A percentile compares a stretch with the other conserved stretches of the same genome.
phyloP scores from a whole-genome alignment of 1,140 invertebrate genomes.

The Hirudo medicinalis region DNA sequence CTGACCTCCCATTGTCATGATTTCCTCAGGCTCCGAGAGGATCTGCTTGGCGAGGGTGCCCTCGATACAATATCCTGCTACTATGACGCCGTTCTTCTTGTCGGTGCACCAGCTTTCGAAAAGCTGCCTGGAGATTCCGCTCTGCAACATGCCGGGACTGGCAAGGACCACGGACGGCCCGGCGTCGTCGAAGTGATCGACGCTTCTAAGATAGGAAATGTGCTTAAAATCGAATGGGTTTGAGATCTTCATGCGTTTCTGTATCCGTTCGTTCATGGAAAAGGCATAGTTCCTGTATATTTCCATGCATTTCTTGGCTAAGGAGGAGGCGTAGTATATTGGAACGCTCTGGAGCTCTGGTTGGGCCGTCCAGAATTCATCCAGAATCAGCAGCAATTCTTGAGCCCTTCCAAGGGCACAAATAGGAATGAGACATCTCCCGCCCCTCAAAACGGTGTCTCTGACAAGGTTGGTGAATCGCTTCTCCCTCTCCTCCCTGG shows the following conservation, averaged over 20 bases:
- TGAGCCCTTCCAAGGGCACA: slow-evolving; percentile 96
- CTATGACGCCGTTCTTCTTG: slow-evolving; percentile 91
- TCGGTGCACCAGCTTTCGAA: slow-evolving; percentile 99
- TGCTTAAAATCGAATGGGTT: slow-evolving; percentile 99
- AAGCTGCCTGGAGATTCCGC: slow-evolving; percentile 84
- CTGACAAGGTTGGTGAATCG: slow-evolving; percentile 87
- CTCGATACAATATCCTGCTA: slow-evolving; percentile 97
- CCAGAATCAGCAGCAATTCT: slow-evolving; percentile 39
- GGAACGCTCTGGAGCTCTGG: slow-evolving; percentile 96
- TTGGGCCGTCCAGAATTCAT: slow-evolving; percentile 96
- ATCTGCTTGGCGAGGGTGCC: slow-evolving; percentile 94
- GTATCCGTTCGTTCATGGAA: slow-evolving; percentile 96
- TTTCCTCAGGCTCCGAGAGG: slow-evolving; percentile 92
- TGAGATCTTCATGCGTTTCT: slow-evolving; percentile 87
- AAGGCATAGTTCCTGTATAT: slow-evolving; percentile 99
- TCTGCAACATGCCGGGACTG: slow-evolving; percentile 99
- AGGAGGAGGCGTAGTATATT: slow-evolving; percentile 95
- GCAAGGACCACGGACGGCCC: slow-evolving; percentile 98
- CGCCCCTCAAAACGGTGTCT: slow-evolving; percentile 87
- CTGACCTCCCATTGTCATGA: slow-evolving; percentile 83
- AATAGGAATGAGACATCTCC: slow-evolving; percentile 91
- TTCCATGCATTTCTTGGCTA: slow-evolving; percentile 99
- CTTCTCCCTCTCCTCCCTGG: slow-evolving; percentile 83
- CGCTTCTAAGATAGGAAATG: slow-evolving; percentile 93
- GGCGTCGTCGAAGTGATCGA: slow-evolving; percentile 98